Evolutionary conservation across 1,140 invertebrate genomes (phyloP).

Genomic region (Hylaeus volcanicus): DNA sequence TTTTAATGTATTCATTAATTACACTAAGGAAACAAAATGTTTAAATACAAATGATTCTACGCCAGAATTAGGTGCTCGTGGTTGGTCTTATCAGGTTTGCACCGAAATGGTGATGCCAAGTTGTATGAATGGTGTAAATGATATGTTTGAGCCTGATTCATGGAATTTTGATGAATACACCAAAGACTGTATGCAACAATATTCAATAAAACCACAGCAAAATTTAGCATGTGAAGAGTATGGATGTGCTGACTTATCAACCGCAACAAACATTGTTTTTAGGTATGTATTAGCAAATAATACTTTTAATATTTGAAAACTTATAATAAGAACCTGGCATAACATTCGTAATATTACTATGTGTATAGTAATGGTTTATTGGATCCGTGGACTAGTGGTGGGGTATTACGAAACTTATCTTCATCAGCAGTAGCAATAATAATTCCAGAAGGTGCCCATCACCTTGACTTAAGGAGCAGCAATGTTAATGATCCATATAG

Average conservation of each 20-base stretch:
- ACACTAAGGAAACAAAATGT: slow-evolving; percentile 87
- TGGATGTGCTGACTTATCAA: slow-evolving; percentile 87
- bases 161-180: slow-evolving; percentile 89
- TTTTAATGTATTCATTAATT: slow-evolving; percentile 90
- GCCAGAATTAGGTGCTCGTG: slow-evolving; percentile 83
- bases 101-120: slow-evolving; percentile 98
- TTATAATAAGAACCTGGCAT: too few species aligned
- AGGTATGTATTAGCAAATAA: slow-evolving; percentile 77
- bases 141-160: slow-evolving; percentile 89
- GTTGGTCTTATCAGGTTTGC: slow-evolving; percentile 91
- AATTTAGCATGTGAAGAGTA: slow-evolving; percentile 88
- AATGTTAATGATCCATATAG: slow-evolving; percentile 87
- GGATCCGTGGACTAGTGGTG: slow-evolving; percentile 97
- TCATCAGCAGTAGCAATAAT: slow-evolving; percentile 86
- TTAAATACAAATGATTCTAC: slow-evolving; percentile 81
- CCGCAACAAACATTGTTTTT: slow-evolving; percentile 92
- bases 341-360: slow-evolving; percentile 8
- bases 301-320: not conserved
- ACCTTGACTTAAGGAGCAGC: slow-evolving; percentile 90
- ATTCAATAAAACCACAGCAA: slow-evolving; percentile 84
- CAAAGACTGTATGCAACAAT: slow-evolving; percentile 86
- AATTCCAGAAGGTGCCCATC: slow-evolving; percentile 95
- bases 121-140: slow-evolving; percentile 88
- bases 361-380: slow-evolving; percentile 89
- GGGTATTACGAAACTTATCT: slow-evolving; percentile 88